phyloP scores from a whole-genome alignment of 2,888 invertebrate genomes.

The Sycophila texana region DNA sequence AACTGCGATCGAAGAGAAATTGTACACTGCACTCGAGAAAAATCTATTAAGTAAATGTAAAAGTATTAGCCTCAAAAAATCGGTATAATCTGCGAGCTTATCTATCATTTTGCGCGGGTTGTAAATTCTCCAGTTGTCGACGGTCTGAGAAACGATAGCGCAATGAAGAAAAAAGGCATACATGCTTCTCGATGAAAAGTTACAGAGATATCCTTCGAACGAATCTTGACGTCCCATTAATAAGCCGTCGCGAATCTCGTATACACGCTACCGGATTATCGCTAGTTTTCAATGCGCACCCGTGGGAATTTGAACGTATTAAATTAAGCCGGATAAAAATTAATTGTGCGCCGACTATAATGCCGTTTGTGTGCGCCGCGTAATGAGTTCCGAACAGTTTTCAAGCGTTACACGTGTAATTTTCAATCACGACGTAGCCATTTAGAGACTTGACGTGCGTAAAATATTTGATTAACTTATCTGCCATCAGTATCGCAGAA shows the following conservation, averaged over 20 bases:
- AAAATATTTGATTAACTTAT: constrained; percentile 3
- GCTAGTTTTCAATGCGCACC: background rate
- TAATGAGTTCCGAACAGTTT: constrained; percentile 9
- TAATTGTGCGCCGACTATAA: constrained; percentile 14
- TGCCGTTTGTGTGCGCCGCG: no score
- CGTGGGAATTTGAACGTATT: constrained; percentile 11
- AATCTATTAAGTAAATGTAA: no score
- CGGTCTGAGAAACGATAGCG: no score
- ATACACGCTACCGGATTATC: background rate
- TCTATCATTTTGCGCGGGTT: no score
- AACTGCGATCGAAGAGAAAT: no score
- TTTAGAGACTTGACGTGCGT: background rate
- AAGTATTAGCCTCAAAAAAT: no score
- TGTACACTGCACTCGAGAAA: no score
- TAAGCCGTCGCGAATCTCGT: background rate
- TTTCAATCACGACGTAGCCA: constrained; percentile 5
- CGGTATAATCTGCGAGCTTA: no score
- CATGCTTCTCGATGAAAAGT: no score
- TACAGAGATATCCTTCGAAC: no score
- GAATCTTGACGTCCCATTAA: constrained; percentile 10
- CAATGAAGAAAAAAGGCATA: no score
- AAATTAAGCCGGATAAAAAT: background rate
- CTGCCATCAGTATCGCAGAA: background rate
- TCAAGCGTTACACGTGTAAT: background rate
- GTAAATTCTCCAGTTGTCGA: no score